Conservation (phyloP, 2,888 invertebrate species). For the Synanthedon vespiformis region DNA sequence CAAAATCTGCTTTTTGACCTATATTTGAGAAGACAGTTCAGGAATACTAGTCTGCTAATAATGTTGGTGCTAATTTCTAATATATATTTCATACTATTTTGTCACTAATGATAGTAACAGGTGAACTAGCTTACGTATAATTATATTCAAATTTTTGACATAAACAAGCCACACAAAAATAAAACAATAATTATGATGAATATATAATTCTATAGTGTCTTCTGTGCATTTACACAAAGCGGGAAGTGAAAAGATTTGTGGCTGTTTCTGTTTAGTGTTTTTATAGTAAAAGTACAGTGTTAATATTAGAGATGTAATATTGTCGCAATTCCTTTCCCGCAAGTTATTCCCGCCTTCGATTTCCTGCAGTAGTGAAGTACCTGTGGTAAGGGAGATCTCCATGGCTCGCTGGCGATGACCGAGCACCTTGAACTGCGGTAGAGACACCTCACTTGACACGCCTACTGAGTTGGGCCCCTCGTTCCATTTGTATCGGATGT, state of each 20-base stretch:
- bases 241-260: slow-evolving; percentile 66
- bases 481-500: slow-evolving; percentile 98
- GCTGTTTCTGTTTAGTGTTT: slow-evolving; percentile 62
- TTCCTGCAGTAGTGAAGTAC: slow-evolving; percentile 62
- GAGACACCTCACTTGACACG: slow-evolving; percentile 94
- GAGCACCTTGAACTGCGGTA: slow-evolving; percentile 98
- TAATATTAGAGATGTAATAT: slow-evolving; percentile 1
- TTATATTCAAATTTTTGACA: too few species aligned
- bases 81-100: neutral
- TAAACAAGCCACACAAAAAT: slow-evolving; percentile 41
- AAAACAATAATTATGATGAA: slow-evolving; percentile 36
- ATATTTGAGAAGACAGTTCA: neutral
- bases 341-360: slow-evolving; percentile 31
- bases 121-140: neutral
- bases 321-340: slow-evolving; percentile 33
- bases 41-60: neutral
- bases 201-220: slow-evolving; percentile 26
- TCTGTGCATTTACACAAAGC: slow-evolving; percentile 66
- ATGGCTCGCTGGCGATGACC: slow-evolving; percentile 95
- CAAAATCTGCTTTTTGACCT: neutral
- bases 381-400: slow-evolving; percentile 97
- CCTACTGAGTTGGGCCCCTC: slow-evolving; percentile 95
- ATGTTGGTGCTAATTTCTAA: neutral
- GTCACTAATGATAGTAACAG: neutral
- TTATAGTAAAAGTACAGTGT: slow-evolving; percentile 32